Percentiles rank a stretch among this genome's conserved stretches.
phyloP scores from a whole-genome alignment of 2,888 invertebrate genomes.

The Halictus ligatus region DNA sequence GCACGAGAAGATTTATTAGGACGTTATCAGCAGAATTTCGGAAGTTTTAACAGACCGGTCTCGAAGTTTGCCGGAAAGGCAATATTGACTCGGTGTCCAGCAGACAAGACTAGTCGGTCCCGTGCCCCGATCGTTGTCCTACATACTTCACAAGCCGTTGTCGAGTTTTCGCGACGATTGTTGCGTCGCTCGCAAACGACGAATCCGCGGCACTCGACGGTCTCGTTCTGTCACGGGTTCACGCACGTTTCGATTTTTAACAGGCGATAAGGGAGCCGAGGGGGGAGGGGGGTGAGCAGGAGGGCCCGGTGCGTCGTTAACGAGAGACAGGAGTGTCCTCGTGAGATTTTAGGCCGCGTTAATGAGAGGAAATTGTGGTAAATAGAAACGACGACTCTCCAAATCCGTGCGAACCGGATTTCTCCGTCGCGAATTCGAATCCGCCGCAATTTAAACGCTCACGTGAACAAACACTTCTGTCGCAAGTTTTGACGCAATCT shows the following conservation, averaged over 20 bases:
- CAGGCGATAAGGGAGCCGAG: slow-evolving; percentile 34
- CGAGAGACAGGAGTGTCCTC: slow-evolving; percentile 57
- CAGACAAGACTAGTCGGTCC: slow-evolving; percentile 26
- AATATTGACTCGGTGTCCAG: slow-evolving; percentile 2
- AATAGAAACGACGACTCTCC: slow-evolving; percentile 45
- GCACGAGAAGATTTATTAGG: not conserved
- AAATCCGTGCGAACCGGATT: slow-evolving; percentile 14
- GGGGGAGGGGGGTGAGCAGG: slow-evolving; percentile 35
- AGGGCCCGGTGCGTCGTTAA: slow-evolving; percentile 52
- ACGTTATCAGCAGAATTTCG: not conserved
- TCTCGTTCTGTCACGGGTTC: slow-evolving; percentile 8
- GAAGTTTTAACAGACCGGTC: not conserved
- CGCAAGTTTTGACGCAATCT: too few relatives aligned
- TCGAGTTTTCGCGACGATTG: not conserved
- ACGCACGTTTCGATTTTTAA: slow-evolving; percentile 55
- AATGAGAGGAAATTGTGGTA: slow-evolving; percentile 53
- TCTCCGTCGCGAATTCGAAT: slow-evolving; percentile 6
- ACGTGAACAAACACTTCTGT: not conserved
- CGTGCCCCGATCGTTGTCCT: slow-evolving; percentile 62
- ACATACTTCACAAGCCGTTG: slow-evolving; percentile 47
- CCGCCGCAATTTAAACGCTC: not conserved
- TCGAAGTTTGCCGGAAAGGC: not conserved
- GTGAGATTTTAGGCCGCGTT: slow-evolving; percentile 57
- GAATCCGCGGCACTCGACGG: not conserved
- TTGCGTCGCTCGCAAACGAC: not conserved